Evolutionary conservation across 2,113 vertebrate species (phyloP).

Genomic region (Lophura nycthemera): DNA sequence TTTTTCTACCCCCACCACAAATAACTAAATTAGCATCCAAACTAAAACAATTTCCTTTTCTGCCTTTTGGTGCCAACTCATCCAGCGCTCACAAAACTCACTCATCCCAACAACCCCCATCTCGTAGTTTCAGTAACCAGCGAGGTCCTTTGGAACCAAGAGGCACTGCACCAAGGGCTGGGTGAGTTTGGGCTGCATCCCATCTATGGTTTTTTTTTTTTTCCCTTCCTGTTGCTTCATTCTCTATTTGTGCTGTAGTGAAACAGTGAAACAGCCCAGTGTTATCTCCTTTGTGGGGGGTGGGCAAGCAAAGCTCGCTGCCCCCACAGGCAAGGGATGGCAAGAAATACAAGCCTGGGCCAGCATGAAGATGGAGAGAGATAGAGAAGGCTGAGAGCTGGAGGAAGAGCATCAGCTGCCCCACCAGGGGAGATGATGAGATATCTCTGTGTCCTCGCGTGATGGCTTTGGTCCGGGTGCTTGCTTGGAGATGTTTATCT

Average conservation of each 20-base stretch:
- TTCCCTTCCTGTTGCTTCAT: rapidly evolving
- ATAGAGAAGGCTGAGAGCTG: not conserved
- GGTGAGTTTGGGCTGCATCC: not conserved
- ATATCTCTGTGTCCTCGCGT: rapidly evolving
- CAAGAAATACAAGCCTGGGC: not conserved
- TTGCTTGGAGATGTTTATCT: not conserved
- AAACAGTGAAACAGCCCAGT: not conserved
- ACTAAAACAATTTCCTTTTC: not conserved
- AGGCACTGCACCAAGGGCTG: not conserved
- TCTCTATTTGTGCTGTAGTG: rapidly evolving
- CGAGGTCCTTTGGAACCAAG: constrained; percentile 33
- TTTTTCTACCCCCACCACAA: constrained; percentile 50
- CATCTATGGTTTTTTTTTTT: not conserved
- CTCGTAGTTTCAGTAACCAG: constrained; percentile 11
- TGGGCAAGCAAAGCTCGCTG: not conserved
- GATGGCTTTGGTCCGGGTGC: not conserved
- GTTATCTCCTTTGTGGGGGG: not conserved
- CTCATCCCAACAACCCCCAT: too few relatives aligned
- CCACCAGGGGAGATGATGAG: rapidly evolving
- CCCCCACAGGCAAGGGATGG: rapidly evolving
- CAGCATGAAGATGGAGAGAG: not conserved
- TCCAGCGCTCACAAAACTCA: not conserved
- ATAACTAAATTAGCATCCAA: not conserved
- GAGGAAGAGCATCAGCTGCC: not conserved
- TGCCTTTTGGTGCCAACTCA: not conserved